Percentiles rank a stretch among this genome's conserved stretches.
phyloP scores from a whole-genome alignment of 2,797 vertebrate species.

The Rhabdomys pumilio region DNA sequence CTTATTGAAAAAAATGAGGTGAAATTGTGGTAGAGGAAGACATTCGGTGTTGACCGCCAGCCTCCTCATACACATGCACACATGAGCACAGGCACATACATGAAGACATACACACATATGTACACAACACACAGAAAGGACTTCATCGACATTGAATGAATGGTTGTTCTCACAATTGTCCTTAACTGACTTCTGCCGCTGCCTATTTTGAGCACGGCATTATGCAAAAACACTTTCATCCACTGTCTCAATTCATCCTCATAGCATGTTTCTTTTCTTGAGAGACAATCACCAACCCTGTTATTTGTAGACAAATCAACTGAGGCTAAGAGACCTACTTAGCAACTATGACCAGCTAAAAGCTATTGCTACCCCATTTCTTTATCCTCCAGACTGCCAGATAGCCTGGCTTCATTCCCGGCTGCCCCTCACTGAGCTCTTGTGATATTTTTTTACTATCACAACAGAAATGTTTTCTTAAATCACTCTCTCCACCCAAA shows the following conservation, averaged over 20 bases:
- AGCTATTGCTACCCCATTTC: background rate
- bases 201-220: background rate
- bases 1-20: background rate
- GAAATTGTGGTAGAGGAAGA: background rate
- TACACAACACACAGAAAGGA: background rate
- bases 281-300: background rate
- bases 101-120: background rate
- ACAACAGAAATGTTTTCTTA: background rate
- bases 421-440: background rate
- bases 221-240: background rate
- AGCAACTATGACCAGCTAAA: background rate
- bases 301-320: background rate
- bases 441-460: background rate
- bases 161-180: background rate
- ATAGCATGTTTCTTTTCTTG: background rate
- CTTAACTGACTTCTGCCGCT: background rate
- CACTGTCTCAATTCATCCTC: background rate
- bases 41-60: background rate
- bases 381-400: background rate
- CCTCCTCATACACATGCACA: too few species aligned
- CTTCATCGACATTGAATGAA: background rate
- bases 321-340: background rate
- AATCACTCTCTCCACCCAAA: background rate
- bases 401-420: background rate
- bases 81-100: background rate